These are phyloP conservation scores for Morpho deidamia DNA, from an alignment of 2,888 invertebrate genomes.

Conservation along the genomic window DNA sequence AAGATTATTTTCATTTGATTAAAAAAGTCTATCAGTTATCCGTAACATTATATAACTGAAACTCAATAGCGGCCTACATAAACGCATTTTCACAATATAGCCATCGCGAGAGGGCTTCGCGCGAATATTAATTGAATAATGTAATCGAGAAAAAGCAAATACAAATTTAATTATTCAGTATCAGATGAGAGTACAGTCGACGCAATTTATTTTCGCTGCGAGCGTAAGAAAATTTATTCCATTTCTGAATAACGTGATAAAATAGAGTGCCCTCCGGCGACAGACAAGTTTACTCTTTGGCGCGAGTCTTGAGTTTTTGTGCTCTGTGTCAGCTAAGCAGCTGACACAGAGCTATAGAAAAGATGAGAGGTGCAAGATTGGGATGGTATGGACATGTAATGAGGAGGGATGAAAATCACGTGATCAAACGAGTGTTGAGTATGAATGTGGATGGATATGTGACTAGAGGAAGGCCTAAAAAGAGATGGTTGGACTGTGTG, in stretches of 20 bases:
- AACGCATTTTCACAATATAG: neutral
- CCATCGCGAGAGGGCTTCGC: neutral
- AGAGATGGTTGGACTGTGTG: too few species aligned
- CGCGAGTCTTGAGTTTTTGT: conserved; percentile 15
- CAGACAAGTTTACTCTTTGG: conserved; percentile 12
- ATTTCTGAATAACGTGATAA: conserved; percentile 19
- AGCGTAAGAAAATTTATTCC: conserved; percentile 18
- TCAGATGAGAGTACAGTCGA: neutral
- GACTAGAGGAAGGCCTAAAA: too few species aligned
- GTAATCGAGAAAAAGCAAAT: neutral
- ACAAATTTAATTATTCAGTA: neutral
- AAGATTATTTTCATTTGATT: too few species aligned
- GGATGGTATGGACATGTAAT: too few species aligned
- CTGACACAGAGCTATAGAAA: too few species aligned
- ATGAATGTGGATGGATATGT: too few species aligned
- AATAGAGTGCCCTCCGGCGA: conserved; percentile 7
- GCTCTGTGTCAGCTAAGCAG: too few species aligned
- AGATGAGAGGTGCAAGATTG: too few species aligned
- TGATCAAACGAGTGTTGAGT: too few species aligned
- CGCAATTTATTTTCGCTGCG: conserved; percentile 9
- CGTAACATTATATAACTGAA: too few species aligned
- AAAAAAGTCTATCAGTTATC: too few species aligned
- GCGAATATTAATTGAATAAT: neutral
- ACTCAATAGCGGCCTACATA: neutral
- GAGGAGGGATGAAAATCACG: too few species aligned